Conservation (phyloP, 2,113 vertebrate species). For the Heterotilapia buettikoferi region DNA sequence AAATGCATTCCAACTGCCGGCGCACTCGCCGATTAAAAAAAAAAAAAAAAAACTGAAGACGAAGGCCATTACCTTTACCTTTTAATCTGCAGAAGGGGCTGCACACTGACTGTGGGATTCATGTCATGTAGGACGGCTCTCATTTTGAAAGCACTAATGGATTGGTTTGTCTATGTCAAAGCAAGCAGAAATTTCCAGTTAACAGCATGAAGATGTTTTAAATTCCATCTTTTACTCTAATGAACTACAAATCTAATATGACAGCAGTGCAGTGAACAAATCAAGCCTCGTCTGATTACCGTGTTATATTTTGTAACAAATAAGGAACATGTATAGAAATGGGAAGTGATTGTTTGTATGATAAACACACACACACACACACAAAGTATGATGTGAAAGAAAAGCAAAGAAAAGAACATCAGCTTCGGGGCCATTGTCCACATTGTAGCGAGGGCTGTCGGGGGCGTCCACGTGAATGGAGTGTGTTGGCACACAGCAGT, state of each 20-base stretch:
- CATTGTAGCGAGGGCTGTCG: neutral
- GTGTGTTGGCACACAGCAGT: neutral
- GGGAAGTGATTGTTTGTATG: neutral
- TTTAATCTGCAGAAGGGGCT: conserved; percentile 4
- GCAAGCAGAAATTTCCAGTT: neutral
- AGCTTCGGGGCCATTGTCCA: neutral
- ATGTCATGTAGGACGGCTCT: conserved; percentile 16
- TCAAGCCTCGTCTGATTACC: accelerated
- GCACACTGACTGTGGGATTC: conserved; percentile 17
- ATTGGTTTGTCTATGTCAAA: neutral
- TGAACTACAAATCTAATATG: neutral
- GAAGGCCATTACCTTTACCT: too few species aligned
- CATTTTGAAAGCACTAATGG: neutral
- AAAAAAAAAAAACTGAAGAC: too few species aligned
- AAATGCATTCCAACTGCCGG: too few species aligned
- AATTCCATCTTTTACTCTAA: neutral
- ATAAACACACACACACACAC: neutral
- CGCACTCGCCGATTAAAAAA: too few species aligned
- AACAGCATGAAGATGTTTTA: neutral
- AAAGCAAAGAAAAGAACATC: neutral
- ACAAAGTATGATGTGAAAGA: neutral
- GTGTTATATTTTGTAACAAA: neutral
- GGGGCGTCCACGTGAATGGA: neutral
- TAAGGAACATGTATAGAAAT: neutral
- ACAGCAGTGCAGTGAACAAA: neutral